Evolutionary conservation across 2,797 vertebrate species (phyloP).

Genomic region (Rhynchotus rufescens): DNA sequence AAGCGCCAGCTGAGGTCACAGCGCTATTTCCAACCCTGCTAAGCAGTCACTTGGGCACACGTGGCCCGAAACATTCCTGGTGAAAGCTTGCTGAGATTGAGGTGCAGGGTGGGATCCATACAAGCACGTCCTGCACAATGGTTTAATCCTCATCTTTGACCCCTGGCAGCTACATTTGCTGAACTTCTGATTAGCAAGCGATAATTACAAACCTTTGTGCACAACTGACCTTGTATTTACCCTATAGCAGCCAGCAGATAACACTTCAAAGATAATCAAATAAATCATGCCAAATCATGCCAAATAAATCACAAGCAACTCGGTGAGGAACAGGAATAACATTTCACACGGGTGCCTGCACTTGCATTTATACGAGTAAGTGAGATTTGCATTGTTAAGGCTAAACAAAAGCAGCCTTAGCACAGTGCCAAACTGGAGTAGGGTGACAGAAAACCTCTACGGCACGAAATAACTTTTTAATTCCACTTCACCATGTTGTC

Average conservation of each 20-base stretch:
- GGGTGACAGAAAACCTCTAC: background rate
- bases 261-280: background rate
- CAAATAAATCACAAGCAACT: background rate
- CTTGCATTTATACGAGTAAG: background rate
- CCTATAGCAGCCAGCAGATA: background rate
- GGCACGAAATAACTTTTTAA: background rate
- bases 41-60: background rate
- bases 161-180: background rate
- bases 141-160: conserved; percentile 1
- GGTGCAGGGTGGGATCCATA: background rate
- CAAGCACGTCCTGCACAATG: background rate
- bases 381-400: background rate
- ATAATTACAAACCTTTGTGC: conserved; percentile 8
- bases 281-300: background rate
- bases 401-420: background rate
- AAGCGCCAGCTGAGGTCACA: background rate
- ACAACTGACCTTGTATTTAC: background rate
- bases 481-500: background rate
- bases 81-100: background rate
- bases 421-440: background rate
- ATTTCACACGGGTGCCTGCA: background rate
- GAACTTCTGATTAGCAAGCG: background rate
- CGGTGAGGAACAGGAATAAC: background rate
- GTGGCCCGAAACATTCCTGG: background rate
- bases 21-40: background rate